These are phyloP conservation scores for Notiomystis cincta DNA, from an alignment of 2,113 vertebrate species.

Conservation along the genomic window DNA sequence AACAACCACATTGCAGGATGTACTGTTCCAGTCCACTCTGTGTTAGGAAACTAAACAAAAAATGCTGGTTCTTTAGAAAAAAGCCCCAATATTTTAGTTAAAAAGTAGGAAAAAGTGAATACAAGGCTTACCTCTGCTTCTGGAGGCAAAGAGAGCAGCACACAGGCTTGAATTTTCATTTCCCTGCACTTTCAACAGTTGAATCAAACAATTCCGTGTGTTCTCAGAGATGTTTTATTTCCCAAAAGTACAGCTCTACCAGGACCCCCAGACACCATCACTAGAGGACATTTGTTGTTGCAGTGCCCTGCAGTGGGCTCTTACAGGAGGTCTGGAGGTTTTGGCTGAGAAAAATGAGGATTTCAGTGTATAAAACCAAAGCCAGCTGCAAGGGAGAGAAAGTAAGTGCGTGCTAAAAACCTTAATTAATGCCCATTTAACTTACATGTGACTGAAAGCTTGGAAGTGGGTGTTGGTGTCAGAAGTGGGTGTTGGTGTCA, in stretches of 20 bases:
- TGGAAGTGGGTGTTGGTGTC: background rate
- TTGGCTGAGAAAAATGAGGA: background rate
- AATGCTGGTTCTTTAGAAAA: background rate
- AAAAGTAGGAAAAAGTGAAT: background rate
- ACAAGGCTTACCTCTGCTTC: background rate
- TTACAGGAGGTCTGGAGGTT: background rate
- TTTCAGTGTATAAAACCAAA: background rate
- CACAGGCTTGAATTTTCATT: background rate
- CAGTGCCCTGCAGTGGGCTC: background rate
- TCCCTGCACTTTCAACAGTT: background rate
- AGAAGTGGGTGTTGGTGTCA: background rate
- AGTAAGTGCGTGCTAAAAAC: background rate
- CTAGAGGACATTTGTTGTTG: background rate
- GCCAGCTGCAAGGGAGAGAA: background rate
- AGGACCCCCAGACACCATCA: background rate
- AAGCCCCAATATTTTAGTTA: background rate
- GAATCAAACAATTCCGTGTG: rapidly evolving
- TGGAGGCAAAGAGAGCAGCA: background rate
- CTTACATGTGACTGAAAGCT: background rate
- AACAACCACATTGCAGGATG: background rate
- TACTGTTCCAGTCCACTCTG: background rate
- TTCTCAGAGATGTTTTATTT: constrained; percentile 27
- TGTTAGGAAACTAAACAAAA: background rate
- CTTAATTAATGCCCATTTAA: background rate
- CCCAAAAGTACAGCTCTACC: background rate